These are phyloP conservation scores for Pelodytes ibericus DNA, from an alignment of 2,797 vertebrate genomes.

Conservation along the genomic window DNA sequence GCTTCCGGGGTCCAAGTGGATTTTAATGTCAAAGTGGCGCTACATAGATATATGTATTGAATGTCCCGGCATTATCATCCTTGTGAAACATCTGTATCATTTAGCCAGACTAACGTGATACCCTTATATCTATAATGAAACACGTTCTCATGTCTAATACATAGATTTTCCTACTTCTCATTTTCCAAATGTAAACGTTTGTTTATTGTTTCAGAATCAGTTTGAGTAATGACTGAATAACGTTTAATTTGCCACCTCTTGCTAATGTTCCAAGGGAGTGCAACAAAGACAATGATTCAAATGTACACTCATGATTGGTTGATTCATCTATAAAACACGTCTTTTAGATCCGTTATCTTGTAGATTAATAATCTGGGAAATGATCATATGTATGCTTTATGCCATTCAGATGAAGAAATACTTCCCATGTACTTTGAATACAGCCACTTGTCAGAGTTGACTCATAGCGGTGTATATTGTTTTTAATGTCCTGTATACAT, in stretches of 20 bases:
- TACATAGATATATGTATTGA: too few species aligned
- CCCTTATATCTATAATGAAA: too few species aligned
- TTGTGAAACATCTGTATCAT: too few species aligned
- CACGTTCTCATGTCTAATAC: too few species aligned
- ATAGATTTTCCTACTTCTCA: too few species aligned
- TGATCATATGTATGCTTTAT: neutral
- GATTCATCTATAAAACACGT: neutral
- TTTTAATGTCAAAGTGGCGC: too few species aligned
- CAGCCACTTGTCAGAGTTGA: neutral
- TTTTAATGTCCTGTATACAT: neutral
- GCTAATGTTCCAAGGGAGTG: slow-evolving; percentile 6
- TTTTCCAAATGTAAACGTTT: too few species aligned
- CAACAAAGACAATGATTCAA: neutral
- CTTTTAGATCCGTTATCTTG: too few species aligned
- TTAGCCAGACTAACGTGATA: too few species aligned
- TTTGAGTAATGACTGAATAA: slow-evolving; percentile 6
- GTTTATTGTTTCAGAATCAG: neutral
- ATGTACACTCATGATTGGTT: neutral
- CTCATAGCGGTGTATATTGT: neutral
- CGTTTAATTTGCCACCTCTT: neutral
- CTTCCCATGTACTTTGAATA: neutral
- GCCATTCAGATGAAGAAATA: neutral
- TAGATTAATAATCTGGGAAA: neutral
- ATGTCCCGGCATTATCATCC: too few species aligned
- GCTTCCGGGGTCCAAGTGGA: too few species aligned